Evolutionary conservation across 2,113 vertebrate species (phyloP).

Genomic region (Acinonyx jubatus): DNA sequence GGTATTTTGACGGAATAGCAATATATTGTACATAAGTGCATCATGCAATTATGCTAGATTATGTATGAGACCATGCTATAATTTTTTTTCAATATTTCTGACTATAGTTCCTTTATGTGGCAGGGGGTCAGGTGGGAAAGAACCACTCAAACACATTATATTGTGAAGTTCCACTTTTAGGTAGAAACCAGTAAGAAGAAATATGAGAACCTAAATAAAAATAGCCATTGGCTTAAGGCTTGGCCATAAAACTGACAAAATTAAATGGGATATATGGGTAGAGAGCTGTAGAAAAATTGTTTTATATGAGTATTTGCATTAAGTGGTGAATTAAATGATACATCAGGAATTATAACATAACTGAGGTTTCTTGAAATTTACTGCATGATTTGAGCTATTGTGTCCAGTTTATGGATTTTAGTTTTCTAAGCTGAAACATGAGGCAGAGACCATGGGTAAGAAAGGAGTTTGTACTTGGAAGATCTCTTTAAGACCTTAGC

Average conservation of each 20-base stretch:
- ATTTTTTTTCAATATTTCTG: not conserved
- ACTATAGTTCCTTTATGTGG: not conserved
- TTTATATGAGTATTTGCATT: not conserved
- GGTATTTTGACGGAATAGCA: not conserved
- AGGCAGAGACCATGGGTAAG: not conserved
- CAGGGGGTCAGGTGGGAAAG: not conserved
- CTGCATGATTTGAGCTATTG: not conserved
- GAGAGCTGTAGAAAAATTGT: not conserved
- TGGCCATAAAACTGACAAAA: not conserved
- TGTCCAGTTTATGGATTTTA: not conserved
- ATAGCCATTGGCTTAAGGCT: not conserved
- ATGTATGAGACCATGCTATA: not conserved
- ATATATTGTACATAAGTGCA: not conserved
- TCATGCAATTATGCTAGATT: not conserved
- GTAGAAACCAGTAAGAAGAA: not conserved
- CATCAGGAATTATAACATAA: not conserved
- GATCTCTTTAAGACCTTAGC: not conserved
- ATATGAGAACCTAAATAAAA: not conserved
- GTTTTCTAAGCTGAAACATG: not conserved
- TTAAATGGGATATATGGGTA: not conserved
- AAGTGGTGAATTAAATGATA: not conserved
- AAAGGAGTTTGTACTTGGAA: not conserved
- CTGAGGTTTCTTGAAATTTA: not conserved
- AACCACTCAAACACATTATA: not conserved
- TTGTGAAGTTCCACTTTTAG: not conserved